Evolutionary conservation across 2,797 vertebrate species (phyloP), one percentile per base, ranked within the genome.

Genomic region (Poeciliopsis infans): DNA sequence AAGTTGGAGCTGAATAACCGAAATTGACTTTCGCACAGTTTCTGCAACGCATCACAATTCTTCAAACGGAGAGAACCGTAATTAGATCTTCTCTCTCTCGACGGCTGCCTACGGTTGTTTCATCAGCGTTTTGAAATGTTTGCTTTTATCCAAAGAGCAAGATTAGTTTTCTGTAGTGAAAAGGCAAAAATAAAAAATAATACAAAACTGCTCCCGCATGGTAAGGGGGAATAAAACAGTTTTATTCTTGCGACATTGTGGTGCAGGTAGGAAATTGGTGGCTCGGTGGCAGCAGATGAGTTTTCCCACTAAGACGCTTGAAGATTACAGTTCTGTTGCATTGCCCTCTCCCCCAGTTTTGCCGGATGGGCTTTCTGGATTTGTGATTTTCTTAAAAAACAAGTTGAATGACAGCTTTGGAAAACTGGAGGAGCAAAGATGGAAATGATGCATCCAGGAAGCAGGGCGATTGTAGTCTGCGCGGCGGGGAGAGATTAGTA

Each of bases 401-500:
- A 92, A 90, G 77, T 41, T 49, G 28, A 74, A 74, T 83, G 90
- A 91, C 80, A 79, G 85, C 55, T 41, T 33, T 57, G 74, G 76
- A 79, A 79, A 81, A 55, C 47, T 13, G 36, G 31, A 28, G 7
- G 15, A 10, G 3, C 55, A 71, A 61, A 80, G 66, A 59, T 36
- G 46, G 39, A 81, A 82, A 16, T 39, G 73, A 39, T 72, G 43
- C 31, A 45, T 81, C 41, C 75, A 64, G 20, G 71, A 74, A 55
- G 46, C 49, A 51, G 76, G 43, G 31, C 74, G 80, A 72, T 71
- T 85, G 83, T 76, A 31, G 39, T 79, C 47, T 31, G 79, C 72
- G 68, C 64, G n/a, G 79, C 82, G 81, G 86, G 76, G 83, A 80
- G 75, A 79, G 87, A 91, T 93, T 90, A 90, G 90, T 79, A 90